Evolutionary conservation across 2,888 invertebrate species (phyloP), one percentile per base, ranked within the genome.

Genomic region (Pollenia labialis): DNA sequence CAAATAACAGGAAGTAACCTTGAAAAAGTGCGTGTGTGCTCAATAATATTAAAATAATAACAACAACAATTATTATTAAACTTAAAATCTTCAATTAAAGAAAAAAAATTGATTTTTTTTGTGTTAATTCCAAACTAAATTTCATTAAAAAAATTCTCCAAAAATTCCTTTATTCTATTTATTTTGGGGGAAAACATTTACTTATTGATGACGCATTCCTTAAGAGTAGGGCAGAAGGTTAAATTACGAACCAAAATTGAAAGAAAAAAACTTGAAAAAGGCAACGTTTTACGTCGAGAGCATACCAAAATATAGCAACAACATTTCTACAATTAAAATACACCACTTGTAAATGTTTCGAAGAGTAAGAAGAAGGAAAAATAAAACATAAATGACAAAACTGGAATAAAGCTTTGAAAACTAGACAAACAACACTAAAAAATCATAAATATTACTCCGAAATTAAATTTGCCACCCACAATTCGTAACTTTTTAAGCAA

Each of bases 201-300:
- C 77, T 87, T 87, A 87, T 90, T 89, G 92, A 92, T 92, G 92
- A 92, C 92, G 92, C 92, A 92, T 91, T 90, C 90, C 89, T 89
- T 82, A 85, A 91, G 90, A 91, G 91, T 91, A 92, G 92, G 91
- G 90, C 91, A 91, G 91, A 90, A 91, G 90, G 91, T 91, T 91
- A 90, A 90, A 90, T 89, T 90, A 90, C 89, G 87, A 90, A 76
- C 40, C 40, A 62, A 85, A 52, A 79, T 60, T 52, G 18, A 58
- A 68, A 68, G 23, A 48, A 71, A 81, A 16, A 16, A 54, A 68
- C 40, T 14, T 12, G 12, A 12, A 74, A 72, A 54, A 74, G 16
- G 4, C 72, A 77, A 71, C 81, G 66, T 79, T 75, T 32, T 82
- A 77, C 71, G 66, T 66, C 42, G 75, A 75, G 69, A 81, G 77